Base-by-base conservation (phyloP, 2,888 invertebrate species). In the Sceliomorpha sp. region DNA sequence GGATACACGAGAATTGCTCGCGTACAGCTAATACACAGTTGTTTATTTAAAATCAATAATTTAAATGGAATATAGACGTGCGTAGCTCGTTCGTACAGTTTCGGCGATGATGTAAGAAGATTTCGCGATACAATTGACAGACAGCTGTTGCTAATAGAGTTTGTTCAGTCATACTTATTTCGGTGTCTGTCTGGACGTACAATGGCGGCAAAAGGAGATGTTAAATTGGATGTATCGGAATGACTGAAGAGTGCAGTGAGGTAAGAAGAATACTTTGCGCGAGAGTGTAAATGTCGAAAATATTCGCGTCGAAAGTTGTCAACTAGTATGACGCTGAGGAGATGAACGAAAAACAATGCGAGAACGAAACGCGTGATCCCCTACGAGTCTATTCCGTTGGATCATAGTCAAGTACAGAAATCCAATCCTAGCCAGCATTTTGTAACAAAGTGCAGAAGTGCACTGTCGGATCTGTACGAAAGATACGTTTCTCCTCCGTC, bases 401-500 rank as follows among this genome's bases (percentile, higher is more conserved):
- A 71, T 64, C 64, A 72, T 72, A 75, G 58, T 74, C 70, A 70
- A 45, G 73, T 63, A 72, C 74, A 68, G 70, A 74, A 76, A 77
- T 76, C 72, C 73, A 78, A 77, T 74, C 66, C 72, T 56, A 60
- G 48, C 59, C 17, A 67, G 42, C 10, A 42, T 15, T 47, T 47
- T 31, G 40, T 20, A 34, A 42, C 31, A 40, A 59, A 70, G 44
- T 58, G 53, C 40, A 53, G 53, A 50, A 37, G 53, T 51, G 67
- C 59, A 59, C 59, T 53, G 66, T 62, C 47, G 59, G 39, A 51
- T 55, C 48, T 66, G 70, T 63, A 73, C 69, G 59, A 71, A 74
- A 72, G 66, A 47, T 42, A 56, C 55, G 26, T 63, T 20, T 20
- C 20, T 20, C 3, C 5, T 20, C 20, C 5, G 20, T 5, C 20